A percentile compares a stretch with the other conserved stretches of the same genome.
These are phyloP conservation scores for Catharus ustulatus DNA, from an alignment of 2,797 vertebrate genomes.

Conservation along the genomic window DNA sequence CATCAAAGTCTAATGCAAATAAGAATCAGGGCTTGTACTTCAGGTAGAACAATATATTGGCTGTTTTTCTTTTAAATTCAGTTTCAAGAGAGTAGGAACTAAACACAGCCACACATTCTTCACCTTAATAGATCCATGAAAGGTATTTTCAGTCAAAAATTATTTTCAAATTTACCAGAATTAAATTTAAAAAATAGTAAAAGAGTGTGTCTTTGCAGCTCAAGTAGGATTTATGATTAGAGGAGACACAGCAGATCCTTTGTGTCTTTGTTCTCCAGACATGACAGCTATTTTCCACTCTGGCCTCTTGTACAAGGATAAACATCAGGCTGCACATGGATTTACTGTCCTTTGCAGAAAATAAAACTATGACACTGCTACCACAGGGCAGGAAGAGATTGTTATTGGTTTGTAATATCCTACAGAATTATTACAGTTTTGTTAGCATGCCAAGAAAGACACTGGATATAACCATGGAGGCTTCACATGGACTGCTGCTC, in stretches of 20 bases:
- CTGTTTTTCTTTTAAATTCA: background rate
- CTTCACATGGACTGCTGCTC: background rate
- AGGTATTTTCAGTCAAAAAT: background rate
- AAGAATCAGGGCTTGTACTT: background rate
- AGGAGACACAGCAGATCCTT: background rate
- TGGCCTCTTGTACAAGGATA: background rate
- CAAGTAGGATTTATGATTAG: background rate
- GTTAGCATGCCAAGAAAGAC: background rate
- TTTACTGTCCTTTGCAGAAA: background rate
- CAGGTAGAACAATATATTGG: background rate
- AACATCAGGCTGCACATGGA: background rate
- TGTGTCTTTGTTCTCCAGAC: background rate
- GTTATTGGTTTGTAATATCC: background rate
- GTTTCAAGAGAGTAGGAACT: background rate
- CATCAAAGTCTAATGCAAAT: background rate
- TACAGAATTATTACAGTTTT: background rate
- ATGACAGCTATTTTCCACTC: background rate
- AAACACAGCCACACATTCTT: background rate
- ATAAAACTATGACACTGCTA: background rate
- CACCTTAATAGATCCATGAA: background rate
- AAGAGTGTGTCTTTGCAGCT: background rate
- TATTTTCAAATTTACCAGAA: background rate
- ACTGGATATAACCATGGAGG: background rate
- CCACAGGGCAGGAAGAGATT: background rate
- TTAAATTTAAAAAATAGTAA: background rate